A percentile compares a stretch with the other conserved stretches of the same genome.
Evolutionary conservation across 2,888 invertebrate genomes (phyloP).

Genomic region (Unio pictorum): DNA sequence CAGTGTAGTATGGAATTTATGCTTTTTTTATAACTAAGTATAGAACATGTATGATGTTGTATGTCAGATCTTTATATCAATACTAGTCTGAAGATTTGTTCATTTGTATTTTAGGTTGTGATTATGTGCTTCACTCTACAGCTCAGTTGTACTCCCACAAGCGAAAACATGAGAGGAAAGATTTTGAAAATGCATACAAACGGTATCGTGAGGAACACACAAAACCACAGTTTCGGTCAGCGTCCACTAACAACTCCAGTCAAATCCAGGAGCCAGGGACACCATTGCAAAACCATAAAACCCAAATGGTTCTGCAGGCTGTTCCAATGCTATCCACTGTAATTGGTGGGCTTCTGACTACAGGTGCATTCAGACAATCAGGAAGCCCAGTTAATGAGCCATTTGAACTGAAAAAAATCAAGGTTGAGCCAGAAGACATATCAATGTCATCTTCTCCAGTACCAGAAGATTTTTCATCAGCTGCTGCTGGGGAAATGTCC

Average conservation of each 20-base stretch:
- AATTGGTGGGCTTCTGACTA: constrained; percentile 1
- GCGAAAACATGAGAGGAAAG: constrained; percentile 90
- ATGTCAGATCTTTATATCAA: too few relatives aligned
- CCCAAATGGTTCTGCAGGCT: too few relatives aligned
- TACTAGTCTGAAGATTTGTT: too few relatives aligned
- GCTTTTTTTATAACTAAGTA: too few relatives aligned
- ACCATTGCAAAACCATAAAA: too few relatives aligned
- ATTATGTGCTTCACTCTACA: constrained; percentile 95
- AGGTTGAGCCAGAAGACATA: constrained; percentile 21
- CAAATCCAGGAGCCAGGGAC: neutral
- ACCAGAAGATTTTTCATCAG: too few relatives aligned
- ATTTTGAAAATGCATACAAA: constrained; percentile 85
- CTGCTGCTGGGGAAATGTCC: too few relatives aligned
- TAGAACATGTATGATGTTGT: too few relatives aligned
- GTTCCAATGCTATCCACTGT: neutral
- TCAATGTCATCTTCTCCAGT: constrained; percentile 5
- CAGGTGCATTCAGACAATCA: constrained; percentile 6
- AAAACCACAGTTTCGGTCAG: constrained; percentile 5
- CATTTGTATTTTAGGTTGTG: constrained; percentile 76
- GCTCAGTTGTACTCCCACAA: constrained; percentile 98
- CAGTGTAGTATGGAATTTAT: too few relatives aligned
- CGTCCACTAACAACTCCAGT: constrained; percentile 6
- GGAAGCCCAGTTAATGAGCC: constrained; percentile 24
- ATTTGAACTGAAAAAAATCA: constrained; percentile 29
- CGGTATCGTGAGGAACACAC: constrained; percentile 77